Percentiles rank a stretch among this genome's conserved stretches.
Evolutionary conservation across 2,888 invertebrate species (phyloP).

Genomic region (Tenthredo amoena): DNA sequence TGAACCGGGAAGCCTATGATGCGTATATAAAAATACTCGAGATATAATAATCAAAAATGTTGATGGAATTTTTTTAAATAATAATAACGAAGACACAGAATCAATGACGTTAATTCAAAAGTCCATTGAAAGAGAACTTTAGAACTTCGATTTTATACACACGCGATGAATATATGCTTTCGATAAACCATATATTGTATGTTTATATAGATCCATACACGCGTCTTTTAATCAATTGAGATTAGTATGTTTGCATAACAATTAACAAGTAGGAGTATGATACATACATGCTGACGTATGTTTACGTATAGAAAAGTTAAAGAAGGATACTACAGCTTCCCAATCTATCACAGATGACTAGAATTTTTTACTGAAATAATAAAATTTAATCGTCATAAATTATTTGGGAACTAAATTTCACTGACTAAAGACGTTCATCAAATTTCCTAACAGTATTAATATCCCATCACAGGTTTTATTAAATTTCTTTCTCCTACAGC

Average conservation of each 20-base stretch:
- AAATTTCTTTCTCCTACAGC: background rate
- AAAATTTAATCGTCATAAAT: background rate
- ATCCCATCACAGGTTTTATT: background rate
- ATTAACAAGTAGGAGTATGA: background rate
- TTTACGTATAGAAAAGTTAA: background rate
- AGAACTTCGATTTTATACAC: background rate
- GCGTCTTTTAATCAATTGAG: background rate
- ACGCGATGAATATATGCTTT: background rate
- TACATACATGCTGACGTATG: background rate
- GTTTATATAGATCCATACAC: background rate
- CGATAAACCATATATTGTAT: background rate
- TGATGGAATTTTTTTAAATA: background rate
- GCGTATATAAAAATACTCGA: background rate
- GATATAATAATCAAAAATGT: background rate
- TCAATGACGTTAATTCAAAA: constrained; percentile 5
- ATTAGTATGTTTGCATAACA: background rate
- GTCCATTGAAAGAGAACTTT: constrained; percentile 12
- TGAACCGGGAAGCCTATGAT: background rate
- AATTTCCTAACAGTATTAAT: background rate
- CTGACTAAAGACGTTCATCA: background rate
- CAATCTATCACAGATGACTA: background rate
- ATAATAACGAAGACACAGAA: background rate
- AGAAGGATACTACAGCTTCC: background rate
- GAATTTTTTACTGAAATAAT: background rate
- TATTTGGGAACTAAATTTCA: background rate